Evolutionary conservation across 2,888 invertebrate genomes (phyloP), one percentile per base, ranked within the genome.

Genomic region (Sicus ferrugineus): DNA sequence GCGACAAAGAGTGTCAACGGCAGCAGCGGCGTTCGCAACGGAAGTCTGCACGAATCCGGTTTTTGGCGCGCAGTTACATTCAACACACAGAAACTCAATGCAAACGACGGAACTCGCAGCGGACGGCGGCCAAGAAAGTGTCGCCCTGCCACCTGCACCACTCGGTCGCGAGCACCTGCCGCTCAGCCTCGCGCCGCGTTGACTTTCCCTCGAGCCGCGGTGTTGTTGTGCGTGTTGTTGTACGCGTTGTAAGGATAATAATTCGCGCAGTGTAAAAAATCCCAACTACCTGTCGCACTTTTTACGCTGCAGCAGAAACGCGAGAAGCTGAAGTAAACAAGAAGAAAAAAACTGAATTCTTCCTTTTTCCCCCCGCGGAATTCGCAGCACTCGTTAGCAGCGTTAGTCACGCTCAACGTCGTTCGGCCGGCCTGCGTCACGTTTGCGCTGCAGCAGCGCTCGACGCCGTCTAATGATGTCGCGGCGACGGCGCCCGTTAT

Each of bases 401-500:
- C 59, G 31, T 67, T 67, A 67, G 67, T 67, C 67, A 59, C 67
- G 67, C 67, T 67, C 23, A 38, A 59, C 30, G 23, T 38, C 21
- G 14, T 61, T 61, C 26, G 38, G 38, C 61, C 61, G 59, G 64
- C 34, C 7, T 48, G 48, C 64, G 64, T 19, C 56, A 23, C 54
- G 42, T 50, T 21, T 52, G 30, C 61, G 23, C 6, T 61, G 23
- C 23, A 9, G 54, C 9, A 16, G 64, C 31, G n/a, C n/a, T 30
- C 48, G 48, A 30, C 21, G 64, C 19, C 21, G 58, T 59, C 70
- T 75, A 75, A 75, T 75, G 73, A 75, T 69, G 75, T 71, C 72
- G 75, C 75, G 72, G 48, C 69, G 69, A n/a, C n/a, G n/a, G 64
- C 63, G 67, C 67, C 28, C 58, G 68, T 68, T 56, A 63, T 54